A percentile compares a stretch with the other conserved stretches of the same genome.
Conservation (phyloP, 2,797 vertebrate genomes). For the Aulostomus chinensis region DNA sequence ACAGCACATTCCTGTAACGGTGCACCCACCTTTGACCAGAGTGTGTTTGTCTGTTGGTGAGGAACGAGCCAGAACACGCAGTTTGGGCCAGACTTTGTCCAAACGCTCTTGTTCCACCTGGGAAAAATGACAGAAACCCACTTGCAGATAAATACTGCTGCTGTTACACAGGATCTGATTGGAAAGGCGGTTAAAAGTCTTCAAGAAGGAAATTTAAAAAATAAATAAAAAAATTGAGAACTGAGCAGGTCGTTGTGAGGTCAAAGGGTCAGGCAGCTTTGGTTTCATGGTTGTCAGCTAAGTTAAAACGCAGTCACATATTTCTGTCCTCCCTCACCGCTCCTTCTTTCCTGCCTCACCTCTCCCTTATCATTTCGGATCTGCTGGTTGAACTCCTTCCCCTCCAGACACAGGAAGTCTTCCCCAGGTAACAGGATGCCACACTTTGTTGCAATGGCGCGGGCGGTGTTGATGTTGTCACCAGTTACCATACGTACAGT, state of each 20-base stretch:
- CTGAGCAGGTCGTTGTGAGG: no score
- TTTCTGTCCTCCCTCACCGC: no score
- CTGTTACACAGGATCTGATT: no score
- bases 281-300: no score
- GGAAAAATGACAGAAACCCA: conserved; percentile 1
- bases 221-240: no score
- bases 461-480: conserved; percentile 97
- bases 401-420: conserved; percentile 94
- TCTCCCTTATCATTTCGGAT: conserved; percentile 97
- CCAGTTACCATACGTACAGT: conserved; percentile 98
- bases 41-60: conserved; percentile 98
- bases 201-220: no score
- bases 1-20: background rate
- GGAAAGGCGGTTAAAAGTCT: no score
- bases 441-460: conserved; percentile 96
- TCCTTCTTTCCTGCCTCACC: conserved; percentile 77
- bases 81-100: conserved; percentile 96
- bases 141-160: no score
- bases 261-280: no score
- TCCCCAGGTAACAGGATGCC: conserved; percentile 91
- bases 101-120: conserved; percentile 97
- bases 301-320: no score
- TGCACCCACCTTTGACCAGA: conserved; percentile 91
- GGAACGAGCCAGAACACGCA: conserved; percentile 94
- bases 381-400: conserved; percentile 94